Percentiles rank a stretch among this genome's conserved stretches.
Conservation (phyloP, 1,140 invertebrate species). For the Lepidurus arcticus region DNA sequence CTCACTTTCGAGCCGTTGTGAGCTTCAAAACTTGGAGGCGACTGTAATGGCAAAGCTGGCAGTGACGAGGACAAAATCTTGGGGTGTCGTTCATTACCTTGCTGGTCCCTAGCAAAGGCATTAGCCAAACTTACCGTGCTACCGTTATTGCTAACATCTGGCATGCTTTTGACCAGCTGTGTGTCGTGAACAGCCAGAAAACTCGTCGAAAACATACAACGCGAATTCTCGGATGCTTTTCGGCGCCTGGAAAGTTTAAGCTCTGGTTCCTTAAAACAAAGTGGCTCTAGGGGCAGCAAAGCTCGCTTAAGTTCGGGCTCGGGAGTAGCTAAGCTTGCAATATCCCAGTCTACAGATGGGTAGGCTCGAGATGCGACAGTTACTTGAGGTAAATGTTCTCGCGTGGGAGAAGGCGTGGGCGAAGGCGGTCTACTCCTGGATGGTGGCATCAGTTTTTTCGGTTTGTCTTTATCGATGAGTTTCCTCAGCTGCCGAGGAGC, state of each 20-base stretch:
- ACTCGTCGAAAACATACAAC: not conserved
- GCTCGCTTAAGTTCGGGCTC: not conserved
- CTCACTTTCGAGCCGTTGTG: not conserved
- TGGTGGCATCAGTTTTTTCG: not conserved
- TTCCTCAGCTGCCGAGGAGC: slow-evolving; percentile 22
- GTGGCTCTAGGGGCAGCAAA: not conserved
- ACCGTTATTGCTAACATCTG: not conserved
- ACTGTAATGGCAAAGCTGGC: slow-evolving; percentile 6
- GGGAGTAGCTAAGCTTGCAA: not conserved
- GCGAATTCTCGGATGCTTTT: not conserved
- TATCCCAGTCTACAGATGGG: not conserved
- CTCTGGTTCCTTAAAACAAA: not conserved
- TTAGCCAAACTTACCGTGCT: not conserved
- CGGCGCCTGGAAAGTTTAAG: not conserved
- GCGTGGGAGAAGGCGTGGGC: not conserved
- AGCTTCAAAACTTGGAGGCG: not conserved
- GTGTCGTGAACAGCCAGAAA: not conserved
- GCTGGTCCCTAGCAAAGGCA: not conserved
- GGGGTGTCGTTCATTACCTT: not conserved
- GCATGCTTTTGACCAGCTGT: not conserved
- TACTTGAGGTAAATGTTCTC: not conserved
- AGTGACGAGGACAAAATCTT: not conserved
- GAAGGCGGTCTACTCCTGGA: not conserved
- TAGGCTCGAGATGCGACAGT: not conserved
- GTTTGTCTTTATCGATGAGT: slow-evolving; percentile 13